These are phyloP conservation scores for Melanophora roralis DNA, from an alignment of 2,888 invertebrate species.

Conservation along the genomic window DNA sequence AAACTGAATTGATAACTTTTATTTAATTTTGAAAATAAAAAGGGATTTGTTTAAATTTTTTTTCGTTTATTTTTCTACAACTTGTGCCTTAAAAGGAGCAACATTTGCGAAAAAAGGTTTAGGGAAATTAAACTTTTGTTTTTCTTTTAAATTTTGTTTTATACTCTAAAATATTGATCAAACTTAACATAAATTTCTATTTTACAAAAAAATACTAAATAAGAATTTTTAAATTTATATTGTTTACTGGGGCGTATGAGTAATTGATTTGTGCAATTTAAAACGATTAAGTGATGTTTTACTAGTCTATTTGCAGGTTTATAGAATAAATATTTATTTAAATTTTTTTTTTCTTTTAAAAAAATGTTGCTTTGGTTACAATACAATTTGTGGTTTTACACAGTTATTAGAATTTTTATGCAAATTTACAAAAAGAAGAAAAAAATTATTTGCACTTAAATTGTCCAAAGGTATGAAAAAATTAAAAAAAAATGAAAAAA, in stretches of 20 bases:
- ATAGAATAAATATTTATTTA: background rate
- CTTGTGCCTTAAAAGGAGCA: too few relatives aligned
- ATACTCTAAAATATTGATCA: too few relatives aligned
- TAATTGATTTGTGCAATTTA: slow-evolving; percentile 38
- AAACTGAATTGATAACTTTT: too few relatives aligned
- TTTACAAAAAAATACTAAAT: background rate
- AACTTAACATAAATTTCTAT: background rate
- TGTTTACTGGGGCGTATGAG: slow-evolving; percentile 43
- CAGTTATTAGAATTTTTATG: slow-evolving; percentile 24
- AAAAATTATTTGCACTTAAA: slow-evolving; percentile 11
- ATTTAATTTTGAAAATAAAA: too few relatives aligned
- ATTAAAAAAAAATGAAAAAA: background rate
- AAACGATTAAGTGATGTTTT: slow-evolving; percentile 38
- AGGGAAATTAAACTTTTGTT: background rate
- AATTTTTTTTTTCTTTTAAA: background rate
- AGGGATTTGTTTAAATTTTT: too few relatives aligned
- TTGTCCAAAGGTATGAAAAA: background rate
- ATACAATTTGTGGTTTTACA: slow-evolving; percentile 40
- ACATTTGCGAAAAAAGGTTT: too few relatives aligned
- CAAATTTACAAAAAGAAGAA: background rate
- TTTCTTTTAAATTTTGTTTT: background rate
- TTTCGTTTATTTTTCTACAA: too few relatives aligned
- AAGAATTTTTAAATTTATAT: slow-evolving; percentile 34
- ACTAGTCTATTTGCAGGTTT: background rate
- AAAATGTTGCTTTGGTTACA: slow-evolving; percentile 13